These are phyloP conservation scores for Gorsachius goisagi DNA, from an alignment of 2,113 vertebrate species.

Conservation along the genomic window DNA sequence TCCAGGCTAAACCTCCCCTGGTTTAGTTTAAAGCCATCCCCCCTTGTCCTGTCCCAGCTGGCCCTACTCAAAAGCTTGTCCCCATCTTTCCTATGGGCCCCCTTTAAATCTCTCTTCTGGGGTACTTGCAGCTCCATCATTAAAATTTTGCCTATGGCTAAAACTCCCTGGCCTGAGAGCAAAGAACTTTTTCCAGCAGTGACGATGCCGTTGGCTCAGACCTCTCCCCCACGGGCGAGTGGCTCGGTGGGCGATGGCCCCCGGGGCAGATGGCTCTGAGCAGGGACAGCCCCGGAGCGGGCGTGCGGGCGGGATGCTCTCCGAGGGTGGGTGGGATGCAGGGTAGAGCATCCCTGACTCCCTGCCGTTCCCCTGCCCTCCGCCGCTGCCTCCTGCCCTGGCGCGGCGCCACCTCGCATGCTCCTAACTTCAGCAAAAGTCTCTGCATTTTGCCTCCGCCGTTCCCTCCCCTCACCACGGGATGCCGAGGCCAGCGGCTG, in stretches of 20 bases:
- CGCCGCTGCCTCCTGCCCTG: neutral
- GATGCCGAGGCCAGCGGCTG: neutral
- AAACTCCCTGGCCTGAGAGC: fast-evolving
- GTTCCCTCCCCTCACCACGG: neutral
- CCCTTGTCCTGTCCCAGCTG: too few relatives aligned
- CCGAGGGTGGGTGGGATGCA: fast-evolving
- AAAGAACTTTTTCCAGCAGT: too few relatives aligned
- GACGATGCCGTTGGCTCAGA: fast-evolving
- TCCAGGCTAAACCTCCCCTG: too few relatives aligned
- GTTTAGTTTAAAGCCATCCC: too few relatives aligned
- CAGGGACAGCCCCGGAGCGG: neutral
- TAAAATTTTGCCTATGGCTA: neutral
- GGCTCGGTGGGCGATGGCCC: neutral
- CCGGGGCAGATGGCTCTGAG: neutral
- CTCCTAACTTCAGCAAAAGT: neutral
- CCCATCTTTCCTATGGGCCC: too few relatives aligned
- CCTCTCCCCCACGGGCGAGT: neutral
- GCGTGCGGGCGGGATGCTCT: too few relatives aligned
- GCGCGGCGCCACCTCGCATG: neutral
- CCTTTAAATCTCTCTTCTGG: too few relatives aligned
- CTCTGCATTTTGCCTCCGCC: too few relatives aligned
- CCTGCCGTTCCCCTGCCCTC: neutral
- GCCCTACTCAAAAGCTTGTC: too few relatives aligned
- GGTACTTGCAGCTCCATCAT: too few relatives aligned
- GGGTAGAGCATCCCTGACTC: neutral